Base-by-base conservation (phyloP, 1,140 invertebrate genomes). In the Lethrus apterus region DNA sequence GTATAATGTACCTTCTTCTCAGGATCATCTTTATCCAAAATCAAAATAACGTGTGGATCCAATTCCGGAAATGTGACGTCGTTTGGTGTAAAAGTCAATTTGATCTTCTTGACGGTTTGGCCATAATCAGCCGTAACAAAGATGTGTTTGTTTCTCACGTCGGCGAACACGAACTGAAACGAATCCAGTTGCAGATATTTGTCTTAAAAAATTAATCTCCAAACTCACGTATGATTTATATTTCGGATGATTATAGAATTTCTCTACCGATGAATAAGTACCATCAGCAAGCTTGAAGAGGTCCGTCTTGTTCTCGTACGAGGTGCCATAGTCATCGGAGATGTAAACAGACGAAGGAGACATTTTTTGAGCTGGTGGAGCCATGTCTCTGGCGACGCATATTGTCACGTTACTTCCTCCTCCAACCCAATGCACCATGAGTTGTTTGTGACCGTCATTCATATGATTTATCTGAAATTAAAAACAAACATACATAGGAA, bases 341-440 rank as follows among this genome's bases (percentile, higher is more conserved):
- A 93, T 83, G 59, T 81, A 93, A 3, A 93, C 75, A 23, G 82
- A 75, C 31, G 83, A 88, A 44, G 82, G 78, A 53, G 69, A 70
- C 34, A 59, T 56, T 11, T 66, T 57, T 11, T 70, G 71, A 38
- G 68, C 67, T 11, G 77, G 78, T n/a, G n/a, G n/a, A n/a, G n/a
- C n/a, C n/a, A n/a, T n/a, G 60, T 89, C 82, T 59, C 81, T 73
- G 1, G 89, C 86, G 35, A 93, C 68, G 55, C 88, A 92, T 44
- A 93, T 83, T 47, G 93, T 86, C 8, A 92, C 86, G 66, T 87
- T 78, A 31, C 85, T 88, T 13, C 78, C 79, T 61, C 86, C 81
- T 17, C 89, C 88, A 19, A 89, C 86, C 89, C 90, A 93, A 68
- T 91, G 84, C 1, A 93, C 87, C 74, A 91, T 84, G 54, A 93